Evolutionary conservation across 2,888 invertebrate genomes (phyloP).

Genomic region (Frankliniella intonsa): DNA sequence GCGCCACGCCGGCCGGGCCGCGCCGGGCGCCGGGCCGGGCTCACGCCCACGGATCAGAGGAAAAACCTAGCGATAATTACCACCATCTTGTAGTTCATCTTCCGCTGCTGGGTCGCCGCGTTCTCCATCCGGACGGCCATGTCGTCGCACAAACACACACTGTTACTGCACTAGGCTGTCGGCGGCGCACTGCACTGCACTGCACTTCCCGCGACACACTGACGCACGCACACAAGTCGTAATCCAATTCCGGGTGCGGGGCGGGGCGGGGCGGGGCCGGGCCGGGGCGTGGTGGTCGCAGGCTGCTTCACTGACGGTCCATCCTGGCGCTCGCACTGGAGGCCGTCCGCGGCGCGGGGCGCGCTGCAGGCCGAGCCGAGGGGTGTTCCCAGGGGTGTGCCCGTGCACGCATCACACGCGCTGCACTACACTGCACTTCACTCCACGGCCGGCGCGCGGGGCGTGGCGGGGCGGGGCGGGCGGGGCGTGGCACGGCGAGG

Average conservation of each 20-base stretch:
- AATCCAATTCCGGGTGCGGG: no score
- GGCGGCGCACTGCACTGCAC: neutral
- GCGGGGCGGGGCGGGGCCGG: no score
- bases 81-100: constrained; percentile 23
- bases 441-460: neutral
- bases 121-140: constrained; percentile 14
- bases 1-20: neutral
- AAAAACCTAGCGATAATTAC: neutral
- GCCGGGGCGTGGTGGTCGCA: no score
- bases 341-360: no score
- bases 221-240: neutral
- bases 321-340: no score
- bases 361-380: no score
- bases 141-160: neutral
- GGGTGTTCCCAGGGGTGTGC: neutral
- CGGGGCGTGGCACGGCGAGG: no score
- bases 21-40: neutral
- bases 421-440: neutral
- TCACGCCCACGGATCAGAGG: neutral
- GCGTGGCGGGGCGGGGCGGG: no score
- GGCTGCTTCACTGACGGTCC: no score
- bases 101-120: neutral
- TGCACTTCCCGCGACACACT: neutral
- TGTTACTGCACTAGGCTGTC: neutral
- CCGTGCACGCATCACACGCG: neutral